phyloP scores from a whole-genome alignment of 2,888 invertebrate genomes.

The Lasioglossum oenotherae region DNA sequence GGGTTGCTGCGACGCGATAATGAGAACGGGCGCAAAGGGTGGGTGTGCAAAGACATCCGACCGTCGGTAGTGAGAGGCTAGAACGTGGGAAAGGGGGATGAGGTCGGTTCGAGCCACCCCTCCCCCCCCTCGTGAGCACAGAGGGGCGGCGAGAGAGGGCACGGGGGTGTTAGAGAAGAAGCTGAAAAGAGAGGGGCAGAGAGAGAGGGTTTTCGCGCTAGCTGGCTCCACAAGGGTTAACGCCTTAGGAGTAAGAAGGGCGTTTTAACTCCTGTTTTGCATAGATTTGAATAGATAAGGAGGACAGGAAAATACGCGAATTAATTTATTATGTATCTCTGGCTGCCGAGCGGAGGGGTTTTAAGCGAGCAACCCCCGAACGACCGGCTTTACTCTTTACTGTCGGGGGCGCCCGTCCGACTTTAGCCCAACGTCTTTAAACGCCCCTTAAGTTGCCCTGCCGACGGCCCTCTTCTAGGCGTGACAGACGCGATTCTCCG shows the following conservation, averaged over 20 bases:
- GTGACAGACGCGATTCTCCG: constrained; percentile 26
- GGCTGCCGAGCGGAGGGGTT: constrained; percentile 70
- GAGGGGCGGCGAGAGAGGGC: constrained; percentile 51
- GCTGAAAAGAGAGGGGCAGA: constrained; percentile 57
- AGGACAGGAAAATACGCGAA: constrained; percentile 81
- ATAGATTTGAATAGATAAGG: constrained; percentile 84
- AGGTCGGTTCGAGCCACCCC: constrained; percentile 17
- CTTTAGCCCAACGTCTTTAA: constrained; percentile 69
- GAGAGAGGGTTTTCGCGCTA: constrained; percentile 4
- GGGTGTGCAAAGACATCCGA: constrained; percentile 81
- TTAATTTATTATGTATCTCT: constrained; percentile 84
- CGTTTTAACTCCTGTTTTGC: constrained; percentile 84
- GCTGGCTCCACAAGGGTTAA: constrained; percentile 78
- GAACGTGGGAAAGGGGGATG: constrained; percentile 66
- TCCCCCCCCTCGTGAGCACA: constrained; percentile 26
- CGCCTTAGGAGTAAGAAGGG: constrained; percentile 77
- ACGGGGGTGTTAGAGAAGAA: constrained; percentile 57
- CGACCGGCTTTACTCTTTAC: constrained; percentile 77
- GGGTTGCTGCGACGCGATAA: constrained; percentile 82
- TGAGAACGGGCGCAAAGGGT: constrained; percentile 82
- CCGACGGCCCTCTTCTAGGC: constrained; percentile 25
- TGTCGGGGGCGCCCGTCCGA: constrained; percentile 58
- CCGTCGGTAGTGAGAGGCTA: constrained; percentile 75
- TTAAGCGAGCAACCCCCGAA: constrained; percentile 54
- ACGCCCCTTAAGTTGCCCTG: constrained; percentile 72